These are phyloP conservation scores for Hemiprocne comata DNA, from an alignment of 2,113 vertebrate species.

Conservation along the genomic window DNA sequence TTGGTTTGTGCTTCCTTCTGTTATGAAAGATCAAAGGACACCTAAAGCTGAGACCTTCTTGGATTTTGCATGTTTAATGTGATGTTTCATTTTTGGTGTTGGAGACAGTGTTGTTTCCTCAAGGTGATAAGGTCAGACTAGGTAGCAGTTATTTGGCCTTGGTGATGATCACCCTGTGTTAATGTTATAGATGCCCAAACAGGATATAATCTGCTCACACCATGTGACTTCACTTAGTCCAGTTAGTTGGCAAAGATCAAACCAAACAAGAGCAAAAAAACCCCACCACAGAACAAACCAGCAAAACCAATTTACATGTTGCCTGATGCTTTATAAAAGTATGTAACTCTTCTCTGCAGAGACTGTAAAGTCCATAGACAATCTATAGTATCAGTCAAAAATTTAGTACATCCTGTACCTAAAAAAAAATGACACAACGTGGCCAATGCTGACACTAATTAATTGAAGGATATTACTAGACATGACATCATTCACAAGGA, in stretches of 20 bases:
- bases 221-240: not conserved
- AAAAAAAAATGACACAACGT: not conserved
- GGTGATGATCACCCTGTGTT: not conserved
- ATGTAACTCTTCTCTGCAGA: not conserved
- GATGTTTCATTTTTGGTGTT: not conserved
- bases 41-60: not conserved
- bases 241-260: not conserved
- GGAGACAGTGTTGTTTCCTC: not conserved
- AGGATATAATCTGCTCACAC: not conserved
- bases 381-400: not conserved
- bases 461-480: not conserved
- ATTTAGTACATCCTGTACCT: not conserved
- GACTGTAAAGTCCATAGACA: not conserved
- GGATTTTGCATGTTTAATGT: slow-evolving; percentile 19
- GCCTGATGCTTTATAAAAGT: not conserved
- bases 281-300: too few relatives aligned
- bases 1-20: slow-evolving; percentile 55
- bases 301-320: not conserved
- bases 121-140: not conserved
- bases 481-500: not conserved
- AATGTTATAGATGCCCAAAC: not conserved
- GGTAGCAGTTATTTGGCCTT: not conserved
- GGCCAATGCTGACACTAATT: not conserved
- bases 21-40: slow-evolving; percentile 40
- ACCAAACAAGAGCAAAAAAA: not conserved